phyloP scores from a whole-genome alignment of 1,140 invertebrate genomes.

The Eurosta solidaginis region DNA sequence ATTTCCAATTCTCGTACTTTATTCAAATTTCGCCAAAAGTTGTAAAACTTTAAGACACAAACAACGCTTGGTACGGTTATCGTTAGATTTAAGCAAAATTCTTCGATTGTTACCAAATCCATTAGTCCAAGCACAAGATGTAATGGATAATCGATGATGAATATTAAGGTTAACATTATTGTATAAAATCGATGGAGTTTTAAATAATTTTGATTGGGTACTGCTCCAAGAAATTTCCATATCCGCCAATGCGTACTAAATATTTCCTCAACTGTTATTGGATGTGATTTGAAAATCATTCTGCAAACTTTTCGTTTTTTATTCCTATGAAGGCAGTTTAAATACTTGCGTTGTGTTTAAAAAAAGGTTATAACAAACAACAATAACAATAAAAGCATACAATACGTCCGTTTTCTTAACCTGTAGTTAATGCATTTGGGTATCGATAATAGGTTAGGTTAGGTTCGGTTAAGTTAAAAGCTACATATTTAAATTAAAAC shows the following conservation, averaged over 20 bases:
- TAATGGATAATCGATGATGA: not conserved
- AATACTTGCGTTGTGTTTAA: no score
- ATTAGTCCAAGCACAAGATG: constrained; percentile 5
- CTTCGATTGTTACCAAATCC: not conserved
- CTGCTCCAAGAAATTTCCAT: not conserved
- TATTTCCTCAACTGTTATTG: not conserved
- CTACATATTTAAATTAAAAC: no score
- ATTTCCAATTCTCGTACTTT: not conserved
- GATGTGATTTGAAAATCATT: no score
- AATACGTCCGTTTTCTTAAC: no score
- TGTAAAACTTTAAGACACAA: not conserved
- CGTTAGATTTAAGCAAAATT: not conserved
- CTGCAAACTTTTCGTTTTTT: no score
- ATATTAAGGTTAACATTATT: not conserved
- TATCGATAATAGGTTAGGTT: no score
- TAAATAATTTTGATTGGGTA: not conserved
- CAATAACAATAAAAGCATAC: no score
- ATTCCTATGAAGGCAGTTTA: no score
- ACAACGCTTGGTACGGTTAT: not conserved
- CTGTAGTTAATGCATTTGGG: no score
- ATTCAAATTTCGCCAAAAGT: not conserved
- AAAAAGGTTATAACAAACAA: no score
- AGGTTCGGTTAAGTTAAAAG: no score
- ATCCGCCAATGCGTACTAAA: not conserved
- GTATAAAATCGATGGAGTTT: not conserved